These are phyloP conservation scores for Aquatica leii DNA, from an alignment of 2,888 invertebrate genomes.

Conservation along the genomic window DNA sequence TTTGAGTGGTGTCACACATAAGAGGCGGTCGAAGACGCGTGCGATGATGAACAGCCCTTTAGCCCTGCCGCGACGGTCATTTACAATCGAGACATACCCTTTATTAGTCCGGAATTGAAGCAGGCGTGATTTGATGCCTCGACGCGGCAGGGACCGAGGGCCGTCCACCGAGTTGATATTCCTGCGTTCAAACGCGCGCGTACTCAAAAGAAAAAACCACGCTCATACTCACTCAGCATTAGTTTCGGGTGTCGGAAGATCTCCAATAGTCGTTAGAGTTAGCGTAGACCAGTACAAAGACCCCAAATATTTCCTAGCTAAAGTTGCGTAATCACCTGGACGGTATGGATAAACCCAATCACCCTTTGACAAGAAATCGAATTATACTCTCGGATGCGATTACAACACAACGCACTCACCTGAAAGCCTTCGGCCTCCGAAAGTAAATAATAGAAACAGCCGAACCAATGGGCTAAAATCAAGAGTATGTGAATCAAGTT, in stretches of 20 bases:
- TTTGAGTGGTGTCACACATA: constrained; percentile 51
- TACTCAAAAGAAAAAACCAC: no score
- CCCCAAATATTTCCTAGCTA: constrained; percentile 92
- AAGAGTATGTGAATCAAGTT: constrained; percentile 94
- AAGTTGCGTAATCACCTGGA: constrained; percentile 86
- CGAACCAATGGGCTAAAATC: constrained; percentile 97
- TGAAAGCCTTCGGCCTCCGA: constrained; percentile 90
- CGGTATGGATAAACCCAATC: constrained; percentile 91
- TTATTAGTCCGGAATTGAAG: constrained; percentile 88
- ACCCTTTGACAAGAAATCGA: constrained; percentile 63
- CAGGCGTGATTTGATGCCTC: constrained; percentile 89
- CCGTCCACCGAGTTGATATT: constrained; percentile 74
- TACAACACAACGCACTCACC: constrained; percentile 58
- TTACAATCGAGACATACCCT: constrained; percentile 75
- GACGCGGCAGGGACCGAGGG: constrained; percentile 87
- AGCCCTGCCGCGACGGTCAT: constrained; percentile 57
- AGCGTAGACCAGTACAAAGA: constrained; percentile 97
- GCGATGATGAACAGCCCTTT: constrained; percentile 54
- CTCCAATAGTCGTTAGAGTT: constrained; percentile 95
- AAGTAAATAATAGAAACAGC: constrained; percentile 94
- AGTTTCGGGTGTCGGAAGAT: constrained; percentile 93
- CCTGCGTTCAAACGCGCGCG: constrained; percentile 49
- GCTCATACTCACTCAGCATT: constrained; percentile 91
- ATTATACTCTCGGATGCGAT: no score
- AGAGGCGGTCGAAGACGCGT: constrained; percentile 16